These are phyloP conservation scores for Tinea pellionella DNA, from an alignment of 2,888 invertebrate species.

Conservation along the genomic window DNA sequence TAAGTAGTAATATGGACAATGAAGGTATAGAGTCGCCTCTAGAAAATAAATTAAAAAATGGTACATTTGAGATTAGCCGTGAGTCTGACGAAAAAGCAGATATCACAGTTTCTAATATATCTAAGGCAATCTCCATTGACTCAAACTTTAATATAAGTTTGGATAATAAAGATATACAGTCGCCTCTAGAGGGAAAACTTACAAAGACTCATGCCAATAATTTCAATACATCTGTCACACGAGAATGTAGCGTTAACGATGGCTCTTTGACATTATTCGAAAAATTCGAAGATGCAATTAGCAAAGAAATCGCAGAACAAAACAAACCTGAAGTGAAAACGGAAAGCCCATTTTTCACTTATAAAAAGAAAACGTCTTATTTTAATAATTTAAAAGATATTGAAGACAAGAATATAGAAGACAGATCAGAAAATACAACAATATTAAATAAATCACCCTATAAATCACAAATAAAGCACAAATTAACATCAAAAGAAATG, in stretches of 20 bases:
- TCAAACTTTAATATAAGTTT: conserved; percentile 14
- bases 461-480: not conserved
- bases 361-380: not conserved
- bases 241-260: not conserved
- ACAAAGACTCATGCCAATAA: conserved; percentile 17
- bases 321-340: not conserved
- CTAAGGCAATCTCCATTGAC: conserved; percentile 15
- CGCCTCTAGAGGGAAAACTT: conserved; percentile 11
- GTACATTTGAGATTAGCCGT: too few relatives aligned
- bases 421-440: not conserved
- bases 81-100: too few relatives aligned
- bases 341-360: not conserved
- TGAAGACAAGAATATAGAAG: not conserved
- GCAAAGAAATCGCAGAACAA: not conserved
- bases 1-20: conserved; percentile 30
- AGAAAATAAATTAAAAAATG: not conserved
- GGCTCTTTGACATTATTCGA: not conserved
- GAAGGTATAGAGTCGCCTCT: conserved; percentile 19
- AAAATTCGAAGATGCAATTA: not conserved
- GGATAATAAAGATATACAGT: conserved; percentile 25
- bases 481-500: not conserved
- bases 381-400: not conserved
- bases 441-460: not conserved
- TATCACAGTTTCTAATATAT: not conserved
- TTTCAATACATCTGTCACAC: not conserved